Evolutionary conservation across 2,797 vertebrate genomes (phyloP).

Genomic region (Lemur catta): DNA sequence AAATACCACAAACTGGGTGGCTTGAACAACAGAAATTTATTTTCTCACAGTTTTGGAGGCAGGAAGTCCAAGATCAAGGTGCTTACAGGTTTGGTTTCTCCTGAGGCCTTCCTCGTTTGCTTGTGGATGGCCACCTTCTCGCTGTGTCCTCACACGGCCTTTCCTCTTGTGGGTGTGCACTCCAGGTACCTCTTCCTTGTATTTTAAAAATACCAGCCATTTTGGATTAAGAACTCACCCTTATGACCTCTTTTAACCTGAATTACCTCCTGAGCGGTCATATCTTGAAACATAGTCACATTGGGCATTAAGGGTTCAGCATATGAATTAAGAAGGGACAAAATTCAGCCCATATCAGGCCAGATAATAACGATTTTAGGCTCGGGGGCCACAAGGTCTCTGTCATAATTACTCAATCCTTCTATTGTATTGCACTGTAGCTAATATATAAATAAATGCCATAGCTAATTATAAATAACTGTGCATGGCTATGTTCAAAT

Average conservation of each 20-base stretch:
- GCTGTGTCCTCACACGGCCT: neutral
- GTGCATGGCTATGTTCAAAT: neutral
- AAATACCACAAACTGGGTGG: neutral
- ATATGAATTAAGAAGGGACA: neutral
- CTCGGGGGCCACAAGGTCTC: neutral
- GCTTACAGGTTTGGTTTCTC: neutral
- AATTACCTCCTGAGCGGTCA: neutral
- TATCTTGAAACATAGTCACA: neutral
- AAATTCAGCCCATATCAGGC: neutral
- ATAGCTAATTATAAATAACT: neutral
- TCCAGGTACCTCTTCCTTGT: neutral
- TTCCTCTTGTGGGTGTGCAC: too few species aligned
- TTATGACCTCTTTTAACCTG: neutral
- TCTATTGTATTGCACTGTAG: neutral
- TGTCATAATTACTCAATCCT: neutral
- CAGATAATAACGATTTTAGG: neutral
- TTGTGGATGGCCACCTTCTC: neutral
- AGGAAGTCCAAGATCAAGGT: neutral
- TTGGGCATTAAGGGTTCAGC: neutral
- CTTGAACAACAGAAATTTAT: neutral
- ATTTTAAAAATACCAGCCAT: neutral
- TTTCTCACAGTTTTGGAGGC: neutral
- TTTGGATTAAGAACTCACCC: neutral
- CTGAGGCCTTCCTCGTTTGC: neutral
- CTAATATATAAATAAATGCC: neutral